These are phyloP conservation scores for Syngnathus scovelli DNA, from an alignment of 2,113 vertebrate species.

Conservation along the genomic window DNA sequence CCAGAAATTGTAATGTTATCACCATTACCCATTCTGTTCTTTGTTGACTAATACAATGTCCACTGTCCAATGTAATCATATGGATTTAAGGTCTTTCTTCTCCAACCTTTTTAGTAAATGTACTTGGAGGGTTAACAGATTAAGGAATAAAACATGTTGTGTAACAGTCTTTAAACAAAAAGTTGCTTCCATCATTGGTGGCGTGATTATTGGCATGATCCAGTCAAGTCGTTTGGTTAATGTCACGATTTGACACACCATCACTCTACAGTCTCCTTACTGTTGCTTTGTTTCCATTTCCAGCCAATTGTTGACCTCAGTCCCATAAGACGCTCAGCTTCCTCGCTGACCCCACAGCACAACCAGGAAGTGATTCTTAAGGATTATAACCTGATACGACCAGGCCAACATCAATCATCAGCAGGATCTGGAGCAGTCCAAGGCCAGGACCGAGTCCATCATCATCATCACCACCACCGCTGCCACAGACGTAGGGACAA, in stretches of 20 bases:
- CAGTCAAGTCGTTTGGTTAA: conserved; percentile 24
- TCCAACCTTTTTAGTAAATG: conserved; percentile 10
- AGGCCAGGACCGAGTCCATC: conserved; percentile 70
- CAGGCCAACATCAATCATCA: conserved; percentile 46
- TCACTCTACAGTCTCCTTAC: neutral
- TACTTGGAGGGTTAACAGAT: conserved; percentile 29
- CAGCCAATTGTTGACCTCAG: conserved; percentile 85
- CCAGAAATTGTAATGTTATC: conserved; percentile 4
- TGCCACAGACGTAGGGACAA: conserved; percentile 89
- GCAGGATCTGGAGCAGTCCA: conserved; percentile 37
- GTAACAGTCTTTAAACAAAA: neutral
- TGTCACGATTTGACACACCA: neutral
- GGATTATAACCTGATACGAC: conserved; percentile 73
- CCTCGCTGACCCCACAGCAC: conserved; percentile 81
- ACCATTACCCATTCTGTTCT: conserved; percentile 36
- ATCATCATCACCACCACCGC: conserved; percentile 72
- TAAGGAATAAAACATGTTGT: conserved; percentile 12
- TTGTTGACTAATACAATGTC: conserved; percentile 5
- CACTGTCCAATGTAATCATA: conserved; percentile 11
- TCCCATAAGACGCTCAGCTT: conserved; percentile 89
- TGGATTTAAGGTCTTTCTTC: conserved; percentile 19
- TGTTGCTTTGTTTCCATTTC: conserved; percentile 5
- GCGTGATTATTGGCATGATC: conserved; percentile 35
- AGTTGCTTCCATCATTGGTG: conserved; percentile 25
- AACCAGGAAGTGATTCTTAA: conserved; percentile 72